Percentiles rank a stretch among this genome's conserved stretches.
These are phyloP conservation scores for Sipha maydis DNA, from an alignment of 2,888 invertebrate genomes.

Conservation along the genomic window DNA sequence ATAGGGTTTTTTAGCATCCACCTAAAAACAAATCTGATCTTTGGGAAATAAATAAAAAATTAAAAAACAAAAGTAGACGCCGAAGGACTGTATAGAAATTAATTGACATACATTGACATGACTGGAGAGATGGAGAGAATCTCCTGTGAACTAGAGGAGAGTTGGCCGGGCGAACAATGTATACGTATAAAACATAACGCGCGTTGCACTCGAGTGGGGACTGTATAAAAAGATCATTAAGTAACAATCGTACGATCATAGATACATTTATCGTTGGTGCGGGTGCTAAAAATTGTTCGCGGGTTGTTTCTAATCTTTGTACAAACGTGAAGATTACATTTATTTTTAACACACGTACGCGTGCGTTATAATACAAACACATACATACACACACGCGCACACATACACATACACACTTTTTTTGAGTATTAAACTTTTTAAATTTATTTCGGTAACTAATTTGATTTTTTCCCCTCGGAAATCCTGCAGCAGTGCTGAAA, in stretches of 20 bases:
- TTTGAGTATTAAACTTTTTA: too few species aligned
- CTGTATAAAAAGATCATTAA: slow-evolving; percentile 56
- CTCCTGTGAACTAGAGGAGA: not conserved
- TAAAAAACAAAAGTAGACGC: not conserved
- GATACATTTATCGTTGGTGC: slow-evolving; percentile 39
- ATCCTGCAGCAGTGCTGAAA: not conserved
- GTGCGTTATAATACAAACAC: not conserved
- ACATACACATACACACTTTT: too few species aligned
- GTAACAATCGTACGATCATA: slow-evolving; percentile 51
- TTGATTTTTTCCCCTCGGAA: not conserved
- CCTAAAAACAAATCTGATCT: too few species aligned
- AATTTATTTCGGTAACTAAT: not conserved
- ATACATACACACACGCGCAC: too few species aligned
- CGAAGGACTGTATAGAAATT: not conserved
- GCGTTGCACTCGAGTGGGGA: slow-evolving; percentile 18
- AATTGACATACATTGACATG: slow-evolving; percentile 8
- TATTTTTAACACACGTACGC: not conserved
- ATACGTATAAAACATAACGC: not conserved
- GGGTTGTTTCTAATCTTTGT: not conserved
- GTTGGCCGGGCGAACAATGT: not conserved
- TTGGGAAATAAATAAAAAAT: not conserved
- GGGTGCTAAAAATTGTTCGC: slow-evolving; percentile 26
- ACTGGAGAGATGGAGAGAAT: slow-evolving; percentile 32
- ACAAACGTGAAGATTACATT: not conserved
- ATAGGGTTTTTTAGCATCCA: too few species aligned